Percentiles rank a stretch among this genome's conserved stretches.
Conservation (phyloP, 2,888 invertebrate genomes). For the Synanthedon tipuliformis region DNA sequence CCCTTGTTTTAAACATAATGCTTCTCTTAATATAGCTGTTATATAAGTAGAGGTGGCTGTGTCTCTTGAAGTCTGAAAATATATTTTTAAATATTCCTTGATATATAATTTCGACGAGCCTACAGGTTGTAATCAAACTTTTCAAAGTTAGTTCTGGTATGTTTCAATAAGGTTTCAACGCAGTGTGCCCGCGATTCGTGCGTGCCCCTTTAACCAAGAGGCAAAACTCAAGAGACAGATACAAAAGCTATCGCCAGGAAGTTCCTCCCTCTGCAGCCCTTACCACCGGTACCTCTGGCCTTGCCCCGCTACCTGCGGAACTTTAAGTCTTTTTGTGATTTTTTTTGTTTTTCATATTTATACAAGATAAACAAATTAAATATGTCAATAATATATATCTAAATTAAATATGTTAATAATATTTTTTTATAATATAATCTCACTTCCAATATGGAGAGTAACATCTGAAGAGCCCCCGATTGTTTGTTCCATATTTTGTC, state of each 20-base stretch:
- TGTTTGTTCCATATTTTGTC: conserved; percentile 72
- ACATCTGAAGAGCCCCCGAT: conserved; percentile 64
- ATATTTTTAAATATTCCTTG: conserved; percentile 7
- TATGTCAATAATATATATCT: neutral
- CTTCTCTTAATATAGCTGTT: conserved; percentile 70
- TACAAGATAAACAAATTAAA: conserved; percentile 2
- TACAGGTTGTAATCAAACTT: no score
- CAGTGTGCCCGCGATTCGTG: no score
- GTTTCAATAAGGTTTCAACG: no score
- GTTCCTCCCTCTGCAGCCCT: no score
- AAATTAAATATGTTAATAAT: neutral
- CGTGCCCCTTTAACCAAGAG: no score
- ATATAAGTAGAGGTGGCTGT: conserved; percentile 64
- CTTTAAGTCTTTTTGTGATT: no score
- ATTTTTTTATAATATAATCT: conserved; percentile 9
- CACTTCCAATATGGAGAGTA: conserved; percentile 70
- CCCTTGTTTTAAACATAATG: conserved; percentile 68
- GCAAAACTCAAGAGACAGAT: no score
- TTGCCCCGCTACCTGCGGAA: no score
- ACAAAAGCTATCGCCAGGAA: no score
- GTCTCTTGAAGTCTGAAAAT: conserved; percentile 66
- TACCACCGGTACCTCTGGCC: no score
- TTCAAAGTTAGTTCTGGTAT: no score
- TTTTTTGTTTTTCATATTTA: no score
- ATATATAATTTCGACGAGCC: neutral